Evolutionary conservation across 1,140 invertebrate species (phyloP).

Genomic region (Drosophila pseudoananassae): DNA sequence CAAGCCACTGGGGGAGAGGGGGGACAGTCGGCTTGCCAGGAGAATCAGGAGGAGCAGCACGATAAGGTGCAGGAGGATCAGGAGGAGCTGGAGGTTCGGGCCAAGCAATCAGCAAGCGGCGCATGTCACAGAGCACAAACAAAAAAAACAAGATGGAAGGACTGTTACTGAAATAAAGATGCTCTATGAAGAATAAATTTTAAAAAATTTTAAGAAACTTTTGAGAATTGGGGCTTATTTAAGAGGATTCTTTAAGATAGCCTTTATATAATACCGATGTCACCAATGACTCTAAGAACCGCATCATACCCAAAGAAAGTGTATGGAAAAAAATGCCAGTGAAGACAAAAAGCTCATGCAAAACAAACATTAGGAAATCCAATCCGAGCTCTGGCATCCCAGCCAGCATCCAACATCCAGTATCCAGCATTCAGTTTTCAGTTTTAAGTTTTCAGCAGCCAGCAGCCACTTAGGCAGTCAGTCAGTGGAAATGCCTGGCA

Average conservation of each 20-base stretch:
- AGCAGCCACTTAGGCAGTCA: slow-evolving; percentile 80
- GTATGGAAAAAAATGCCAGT: slow-evolving; percentile 26
- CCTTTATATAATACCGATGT: no score
- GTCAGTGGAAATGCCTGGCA: slow-evolving; percentile 46
- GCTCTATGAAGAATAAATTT: background rate
- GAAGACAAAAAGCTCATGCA: slow-evolving; percentile 69
- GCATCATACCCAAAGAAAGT: background rate
- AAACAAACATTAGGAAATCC: slow-evolving; percentile 83
- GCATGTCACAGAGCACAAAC: slow-evolving; percentile 62
- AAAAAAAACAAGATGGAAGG: slow-evolving; percentile 27
- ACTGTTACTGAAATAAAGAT: background rate
- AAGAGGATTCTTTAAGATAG: background rate
- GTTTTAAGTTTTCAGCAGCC: slow-evolving; percentile 38
- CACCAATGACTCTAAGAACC: background rate
- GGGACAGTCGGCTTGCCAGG: background rate
- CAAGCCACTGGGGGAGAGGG: slow-evolving; percentile 15
- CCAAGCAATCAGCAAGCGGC: slow-evolving; percentile 68
- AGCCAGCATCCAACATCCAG: slow-evolving; percentile 45
- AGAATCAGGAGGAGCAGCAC: slow-evolving; percentile 2
- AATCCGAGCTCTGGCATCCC: slow-evolving; percentile 58
- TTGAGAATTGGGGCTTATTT: background rate
- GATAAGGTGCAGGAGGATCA: slow-evolving; percentile 13
- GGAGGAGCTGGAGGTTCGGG: slow-evolving; percentile 19
- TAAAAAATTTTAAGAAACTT: background rate
- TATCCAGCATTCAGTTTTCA: slow-evolving; percentile 52